These are phyloP conservation scores for Sipha flava DNA, from an alignment of 1,140 invertebrate species.

Conservation along the genomic window DNA sequence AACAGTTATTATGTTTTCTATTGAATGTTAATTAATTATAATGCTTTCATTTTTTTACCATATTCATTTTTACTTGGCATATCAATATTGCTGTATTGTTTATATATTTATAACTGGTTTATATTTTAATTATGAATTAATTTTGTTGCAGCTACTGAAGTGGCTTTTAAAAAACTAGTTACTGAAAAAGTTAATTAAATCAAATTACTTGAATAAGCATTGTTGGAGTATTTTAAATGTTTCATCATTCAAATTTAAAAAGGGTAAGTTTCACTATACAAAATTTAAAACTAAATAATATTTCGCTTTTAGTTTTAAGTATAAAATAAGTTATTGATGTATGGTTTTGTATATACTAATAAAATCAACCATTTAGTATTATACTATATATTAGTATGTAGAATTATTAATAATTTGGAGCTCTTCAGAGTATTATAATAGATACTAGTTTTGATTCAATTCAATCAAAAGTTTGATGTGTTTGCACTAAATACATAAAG, in stretches of 20 bases:
- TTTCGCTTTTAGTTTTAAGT: background rate
- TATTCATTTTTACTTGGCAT: too few species aligned
- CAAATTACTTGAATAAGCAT: background rate
- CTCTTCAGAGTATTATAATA: background rate
- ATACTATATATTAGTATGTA: background rate
- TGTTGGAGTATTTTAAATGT: background rate
- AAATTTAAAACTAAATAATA: background rate
- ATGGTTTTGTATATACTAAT: background rate
- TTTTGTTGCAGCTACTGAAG: background rate
- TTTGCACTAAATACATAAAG: background rate
- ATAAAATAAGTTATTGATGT: background rate
- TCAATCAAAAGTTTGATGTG: background rate
- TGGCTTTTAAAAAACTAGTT: background rate
- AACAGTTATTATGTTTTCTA: too few species aligned
- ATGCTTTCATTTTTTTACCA: too few species aligned
- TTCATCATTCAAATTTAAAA: background rate
- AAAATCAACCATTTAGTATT: background rate
- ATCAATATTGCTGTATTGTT: too few species aligned
- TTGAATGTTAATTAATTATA: too few species aligned
- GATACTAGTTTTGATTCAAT: background rate
- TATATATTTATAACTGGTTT: too few species aligned
- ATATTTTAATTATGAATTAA: too few species aligned
- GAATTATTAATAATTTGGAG: background rate
- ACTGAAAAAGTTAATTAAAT: conserved; percentile 11
- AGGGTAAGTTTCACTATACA: background rate